Conservation (phyloP, 1,140 invertebrate species). For the Drosophila biarmipes region DNA sequence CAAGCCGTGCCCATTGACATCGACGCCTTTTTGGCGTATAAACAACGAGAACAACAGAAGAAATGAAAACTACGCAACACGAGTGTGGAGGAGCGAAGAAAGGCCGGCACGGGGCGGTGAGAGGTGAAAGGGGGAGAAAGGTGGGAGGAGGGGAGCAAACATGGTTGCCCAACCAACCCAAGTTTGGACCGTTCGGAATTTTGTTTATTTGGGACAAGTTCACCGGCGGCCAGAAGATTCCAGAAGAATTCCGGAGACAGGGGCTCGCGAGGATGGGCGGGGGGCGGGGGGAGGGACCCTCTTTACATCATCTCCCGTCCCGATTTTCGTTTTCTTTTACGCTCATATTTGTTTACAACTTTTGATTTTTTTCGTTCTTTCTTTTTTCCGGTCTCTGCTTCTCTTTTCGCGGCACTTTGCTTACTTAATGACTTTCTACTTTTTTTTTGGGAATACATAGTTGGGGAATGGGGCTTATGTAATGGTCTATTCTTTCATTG, state of each 20-base stretch:
- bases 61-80: slow-evolving; percentile 40
- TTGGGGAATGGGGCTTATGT: slow-evolving; percentile 41
- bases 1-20: slow-evolving; percentile 28
- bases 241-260: slow-evolving; percentile 20
- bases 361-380: slow-evolving; percentile 62
- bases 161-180: slow-evolving; percentile 56
- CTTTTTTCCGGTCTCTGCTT: slow-evolving; percentile 58
- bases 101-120: slow-evolving; percentile 12
- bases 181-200: slow-evolving; percentile 64
- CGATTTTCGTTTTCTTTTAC: slow-evolving; percentile 75
- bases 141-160: slow-evolving; percentile 4
- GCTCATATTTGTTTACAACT: slow-evolving; percentile 61
- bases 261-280: slow-evolving; percentile 3
- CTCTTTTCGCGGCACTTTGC: slow-evolving; percentile 45
- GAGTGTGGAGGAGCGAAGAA: slow-evolving; percentile 21
- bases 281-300: slow-evolving; percentile 4
- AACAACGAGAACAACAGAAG: slow-evolving; percentile 41
- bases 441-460: slow-evolving; percentile 20
- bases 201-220: slow-evolving; percentile 81
- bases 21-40: slow-evolving; percentile 42
- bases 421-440: slow-evolving; percentile 53
- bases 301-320: slow-evolving; percentile 20
- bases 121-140: slow-evolving; percentile 4
- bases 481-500: slow-evolving; percentile 49
- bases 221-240: slow-evolving; percentile 48